phyloP scores from a whole-genome alignment of 2,888 invertebrate species.

The Salpingus planirostris region DNA sequence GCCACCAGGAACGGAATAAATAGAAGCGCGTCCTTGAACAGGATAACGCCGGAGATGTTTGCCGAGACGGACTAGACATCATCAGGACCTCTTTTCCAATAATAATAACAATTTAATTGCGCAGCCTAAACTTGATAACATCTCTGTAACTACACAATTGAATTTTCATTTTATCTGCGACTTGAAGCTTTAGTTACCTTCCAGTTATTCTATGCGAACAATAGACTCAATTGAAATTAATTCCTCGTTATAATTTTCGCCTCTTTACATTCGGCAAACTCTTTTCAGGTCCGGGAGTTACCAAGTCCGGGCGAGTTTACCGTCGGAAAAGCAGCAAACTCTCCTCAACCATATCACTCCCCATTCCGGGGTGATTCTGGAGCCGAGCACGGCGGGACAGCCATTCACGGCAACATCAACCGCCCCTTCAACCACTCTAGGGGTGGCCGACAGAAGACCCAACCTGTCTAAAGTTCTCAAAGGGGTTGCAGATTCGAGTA shows the following conservation, averaged over 20 bases:
- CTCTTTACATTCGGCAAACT: too few species aligned
- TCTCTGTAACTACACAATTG: too few species aligned
- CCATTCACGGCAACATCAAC: conserved; percentile 19
- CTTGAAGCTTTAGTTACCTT: too few species aligned
- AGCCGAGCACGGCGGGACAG: conserved; percentile 40
- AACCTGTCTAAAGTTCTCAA: conserved; percentile 46
- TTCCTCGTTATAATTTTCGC: too few species aligned
- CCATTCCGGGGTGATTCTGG: conserved; percentile 39
- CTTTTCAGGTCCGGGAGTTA: conserved; percentile 53
- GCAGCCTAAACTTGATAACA: too few species aligned
- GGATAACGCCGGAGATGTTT: conserved; percentile 11
- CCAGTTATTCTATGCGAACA: too few species aligned
- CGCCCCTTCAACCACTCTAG: conserved; percentile 16
- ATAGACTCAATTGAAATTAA: too few species aligned
- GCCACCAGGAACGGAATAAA: conserved; percentile 13
- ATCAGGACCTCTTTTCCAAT: too few species aligned
- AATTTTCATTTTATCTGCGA: too few species aligned
- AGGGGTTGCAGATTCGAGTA: conserved; percentile 49
- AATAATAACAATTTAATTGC: too few species aligned
- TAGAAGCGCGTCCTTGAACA: conserved; percentile 13
- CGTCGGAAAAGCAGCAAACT: conserved; percentile 42
- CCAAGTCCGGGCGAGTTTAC: conserved; percentile 46
- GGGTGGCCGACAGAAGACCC: conserved; percentile 25
- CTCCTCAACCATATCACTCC: conserved; percentile 36
- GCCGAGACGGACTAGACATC: too few species aligned